Evolutionary conservation across 2,888 invertebrate species (phyloP).

Genomic region (Yponomeuta malinellus): DNA sequence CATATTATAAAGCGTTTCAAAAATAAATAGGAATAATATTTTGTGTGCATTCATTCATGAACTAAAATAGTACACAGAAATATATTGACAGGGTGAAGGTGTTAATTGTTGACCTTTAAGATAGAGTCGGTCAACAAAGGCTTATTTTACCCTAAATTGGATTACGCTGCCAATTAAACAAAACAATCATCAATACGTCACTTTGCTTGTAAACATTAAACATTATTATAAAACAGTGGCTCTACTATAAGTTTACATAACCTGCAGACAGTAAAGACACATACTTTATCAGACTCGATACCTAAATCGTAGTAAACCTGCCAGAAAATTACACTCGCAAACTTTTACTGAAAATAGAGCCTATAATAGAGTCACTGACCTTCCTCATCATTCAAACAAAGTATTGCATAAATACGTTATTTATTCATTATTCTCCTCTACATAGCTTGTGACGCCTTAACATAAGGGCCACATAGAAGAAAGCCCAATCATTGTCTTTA

Average conservation of each 20-base stretch:
- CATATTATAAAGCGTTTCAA: no score
- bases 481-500: background rate
- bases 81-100: no score
- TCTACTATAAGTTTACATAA: no score
- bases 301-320: no score
- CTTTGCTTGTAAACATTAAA: background rate
- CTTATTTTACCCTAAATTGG: background rate
- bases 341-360: no score
- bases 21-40: no score
- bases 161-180: background rate
- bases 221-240: background rate
- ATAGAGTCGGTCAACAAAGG: background rate
- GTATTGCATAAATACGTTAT: slow-evolving; percentile 45
- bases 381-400: slow-evolving; percentile 28
- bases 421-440: slow-evolving; percentile 11
- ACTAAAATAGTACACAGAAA: no score
- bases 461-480: slow-evolving; percentile 38
- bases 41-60: no score
- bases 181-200: background rate
- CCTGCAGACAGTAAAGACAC: no score
- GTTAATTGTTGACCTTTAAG: no score
- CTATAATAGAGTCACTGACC: background rate
- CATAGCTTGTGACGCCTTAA: slow-evolving; percentile 38
- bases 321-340: no score
- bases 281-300: no score